Percentiles rank a stretch among this genome's conserved stretches.
Evolutionary conservation across 2,797 vertebrate genomes (phyloP).

Genomic region (Tokudaia muenninki): DNA sequence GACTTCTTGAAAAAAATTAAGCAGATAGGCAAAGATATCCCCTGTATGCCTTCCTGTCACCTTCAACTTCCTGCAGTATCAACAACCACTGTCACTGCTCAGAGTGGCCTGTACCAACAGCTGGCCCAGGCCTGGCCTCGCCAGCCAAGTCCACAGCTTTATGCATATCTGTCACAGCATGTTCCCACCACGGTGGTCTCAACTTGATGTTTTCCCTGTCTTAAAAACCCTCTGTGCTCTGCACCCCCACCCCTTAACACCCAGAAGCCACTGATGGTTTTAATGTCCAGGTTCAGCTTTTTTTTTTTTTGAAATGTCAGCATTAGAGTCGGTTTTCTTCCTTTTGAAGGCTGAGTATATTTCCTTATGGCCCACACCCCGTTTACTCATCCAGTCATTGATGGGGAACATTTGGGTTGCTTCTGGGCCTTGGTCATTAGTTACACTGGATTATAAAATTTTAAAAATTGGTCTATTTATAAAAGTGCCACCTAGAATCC

Average conservation of each 20-base stretch:
- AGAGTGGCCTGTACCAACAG: not conserved
- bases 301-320: not conserved
- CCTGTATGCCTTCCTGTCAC: rapidly evolving
- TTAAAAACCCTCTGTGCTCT: not conserved
- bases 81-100: rapidly evolving
- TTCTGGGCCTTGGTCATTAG: not conserved
- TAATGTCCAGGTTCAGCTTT: not conserved
- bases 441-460: not conserved
- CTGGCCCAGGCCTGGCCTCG: not conserved
- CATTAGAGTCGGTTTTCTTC: too few relatives aligned
- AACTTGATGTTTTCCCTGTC: not conserved
- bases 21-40: not conserved
- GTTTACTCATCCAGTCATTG: rapidly evolving
- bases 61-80: not conserved
- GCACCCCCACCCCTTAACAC: too few relatives aligned
- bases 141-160: too few relatives aligned
- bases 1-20: not conserved
- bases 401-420: not conserved
- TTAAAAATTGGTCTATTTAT: slow-evolving; percentile 55
- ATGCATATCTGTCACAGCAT: not conserved
- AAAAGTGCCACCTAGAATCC: slow-evolving; percentile 94
- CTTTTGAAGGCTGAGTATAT: not conserved
- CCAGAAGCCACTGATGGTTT: not conserved
- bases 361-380: rapidly evolving
- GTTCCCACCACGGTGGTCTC: not conserved